Evolutionary conservation across 1,140 invertebrate genomes (phyloP).

Genomic region (Ips typographus): DNA sequence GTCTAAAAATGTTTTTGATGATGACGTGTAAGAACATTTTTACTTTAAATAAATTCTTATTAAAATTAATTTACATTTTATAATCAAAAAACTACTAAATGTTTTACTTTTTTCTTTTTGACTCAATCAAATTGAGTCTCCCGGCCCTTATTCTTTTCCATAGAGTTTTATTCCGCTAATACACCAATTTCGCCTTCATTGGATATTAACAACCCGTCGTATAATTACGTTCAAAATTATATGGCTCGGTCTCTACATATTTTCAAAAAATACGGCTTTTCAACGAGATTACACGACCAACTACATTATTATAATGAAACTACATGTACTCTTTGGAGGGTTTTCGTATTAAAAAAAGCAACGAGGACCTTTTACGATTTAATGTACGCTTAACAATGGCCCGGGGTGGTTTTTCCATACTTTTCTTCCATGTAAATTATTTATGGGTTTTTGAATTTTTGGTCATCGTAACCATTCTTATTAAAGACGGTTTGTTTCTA

Average conservation of each 20-base stretch:
- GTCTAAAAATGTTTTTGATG: too few species aligned
- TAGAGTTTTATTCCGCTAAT: neutral
- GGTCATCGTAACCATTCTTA: too few species aligned
- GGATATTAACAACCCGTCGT: slow-evolving; percentile 3
- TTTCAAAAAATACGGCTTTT: slow-evolving; percentile 3
- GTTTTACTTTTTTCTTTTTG: too few species aligned
- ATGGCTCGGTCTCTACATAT: slow-evolving; percentile 1
- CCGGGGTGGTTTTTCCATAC: neutral
- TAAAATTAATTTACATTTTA: too few species aligned
- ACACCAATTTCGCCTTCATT: slow-evolving; percentile 3
- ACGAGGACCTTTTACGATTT: neutral
- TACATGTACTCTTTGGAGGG: neutral
- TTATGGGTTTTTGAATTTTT: too few species aligned
- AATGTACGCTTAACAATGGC: neutral
- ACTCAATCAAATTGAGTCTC: too few species aligned
- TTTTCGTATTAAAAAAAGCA: slow-evolving; percentile 1
- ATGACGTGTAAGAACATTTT: too few species aligned
- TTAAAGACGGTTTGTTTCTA: too few species aligned
- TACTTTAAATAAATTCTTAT: too few species aligned
- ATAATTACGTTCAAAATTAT: slow-evolving; percentile 5
- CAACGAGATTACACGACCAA: slow-evolving; percentile 1
- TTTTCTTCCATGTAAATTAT: too few species aligned
- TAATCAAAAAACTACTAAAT: too few species aligned
- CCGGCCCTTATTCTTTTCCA: too few species aligned
- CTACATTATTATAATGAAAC: slow-evolving; percentile 2